These are phyloP conservation scores for Nothocercus nigrocapillus DNA, from an alignment of 2,113 vertebrate genomes.

Conservation along the genomic window DNA sequence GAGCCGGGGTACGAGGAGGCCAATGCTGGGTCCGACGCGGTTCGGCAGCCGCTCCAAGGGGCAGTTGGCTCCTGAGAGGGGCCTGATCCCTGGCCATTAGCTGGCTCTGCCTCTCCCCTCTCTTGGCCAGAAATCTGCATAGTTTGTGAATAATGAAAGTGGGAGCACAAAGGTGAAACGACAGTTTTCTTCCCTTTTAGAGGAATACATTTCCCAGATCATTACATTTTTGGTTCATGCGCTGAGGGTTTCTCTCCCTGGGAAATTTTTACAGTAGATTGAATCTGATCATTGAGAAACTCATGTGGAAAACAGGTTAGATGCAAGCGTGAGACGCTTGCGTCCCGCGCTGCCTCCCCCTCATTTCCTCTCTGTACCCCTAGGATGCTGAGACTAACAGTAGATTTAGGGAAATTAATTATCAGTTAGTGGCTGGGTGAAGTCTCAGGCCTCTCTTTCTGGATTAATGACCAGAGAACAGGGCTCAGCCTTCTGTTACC, in stretches of 20 bases:
- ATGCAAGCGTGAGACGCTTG: neutral
- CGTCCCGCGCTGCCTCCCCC: neutral
- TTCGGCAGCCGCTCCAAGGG: neutral
- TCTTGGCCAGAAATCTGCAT: neutral
- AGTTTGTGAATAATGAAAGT: constrained; percentile 42
- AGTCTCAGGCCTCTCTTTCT: neutral
- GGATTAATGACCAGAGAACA: neutral
- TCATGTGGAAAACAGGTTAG: constrained; percentile 70
- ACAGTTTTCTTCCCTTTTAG: neutral
- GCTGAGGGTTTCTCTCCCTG: constrained; percentile 62
- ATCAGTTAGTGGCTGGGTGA: neutral
- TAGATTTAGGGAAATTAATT: constrained; percentile 22
- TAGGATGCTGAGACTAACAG: neutral
- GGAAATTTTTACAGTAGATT: constrained; percentile 69
- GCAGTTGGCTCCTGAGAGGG: neutral
- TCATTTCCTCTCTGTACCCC: neutral
- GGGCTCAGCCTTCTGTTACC: neutral
- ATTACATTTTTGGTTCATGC: constrained; percentile 66
- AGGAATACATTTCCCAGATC: constrained; percentile 55
- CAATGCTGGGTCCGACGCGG: rapidly evolving
- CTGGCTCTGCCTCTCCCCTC: neutral
- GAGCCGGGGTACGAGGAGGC: neutral
- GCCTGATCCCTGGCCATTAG: neutral
- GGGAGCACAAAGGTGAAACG: constrained; percentile 31
- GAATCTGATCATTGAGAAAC: constrained; percentile 63